phyloP scores from a whole-genome alignment of 1,140 invertebrate species.

The Drosophila rufa region DNA sequence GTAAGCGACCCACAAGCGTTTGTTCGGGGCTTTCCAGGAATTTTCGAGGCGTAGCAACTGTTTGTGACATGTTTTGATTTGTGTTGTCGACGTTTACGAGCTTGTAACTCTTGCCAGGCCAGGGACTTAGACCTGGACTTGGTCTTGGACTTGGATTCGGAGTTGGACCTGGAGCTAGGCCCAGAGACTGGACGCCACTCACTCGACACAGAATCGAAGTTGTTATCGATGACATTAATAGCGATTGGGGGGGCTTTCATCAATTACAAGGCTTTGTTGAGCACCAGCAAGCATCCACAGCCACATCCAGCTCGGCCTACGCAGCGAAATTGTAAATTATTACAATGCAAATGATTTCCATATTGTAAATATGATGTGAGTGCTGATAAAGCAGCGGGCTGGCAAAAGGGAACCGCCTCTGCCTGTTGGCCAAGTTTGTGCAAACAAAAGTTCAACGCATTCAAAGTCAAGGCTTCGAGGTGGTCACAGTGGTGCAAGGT shows the following conservation, averaged over 20 bases:
- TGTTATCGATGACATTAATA: slow-evolving; percentile 84
- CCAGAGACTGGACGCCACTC: slow-evolving; percentile 46
- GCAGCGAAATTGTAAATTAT: slow-evolving; percentile 78
- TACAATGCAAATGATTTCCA: slow-evolving; percentile 83
- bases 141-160: neutral
- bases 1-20: slow-evolving; percentile 60
- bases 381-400: slow-evolving; percentile 65
- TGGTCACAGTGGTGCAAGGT: neutral
- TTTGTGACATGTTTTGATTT: slow-evolving; percentile 84
- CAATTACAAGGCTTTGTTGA: slow-evolving; percentile 71
- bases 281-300: slow-evolving; percentile 23
- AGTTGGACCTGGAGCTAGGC: slow-evolving; percentile 1
- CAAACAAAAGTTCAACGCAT: slow-evolving; percentile 61
- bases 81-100: slow-evolving; percentile 80
- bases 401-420: slow-evolving; percentile 61
- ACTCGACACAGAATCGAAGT: slow-evolving; percentile 49
- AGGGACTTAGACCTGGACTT: neutral
- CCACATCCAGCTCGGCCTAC: slow-evolving; percentile 52
- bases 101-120: slow-evolving; percentile 51
- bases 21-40: slow-evolving; percentile 63
- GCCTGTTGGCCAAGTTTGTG: slow-evolving; percentile 52
- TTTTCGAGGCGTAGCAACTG: slow-evolving; percentile 81
- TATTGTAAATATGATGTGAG: slow-evolving; percentile 77
- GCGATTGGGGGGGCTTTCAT: slow-evolving; percentile 78
- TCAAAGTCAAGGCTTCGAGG: slow-evolving; percentile 65